Percentiles rank a stretch among this genome's conserved stretches.
Conservation (phyloP, 2,888 invertebrate genomes). For the Drosophila limbata region DNA sequence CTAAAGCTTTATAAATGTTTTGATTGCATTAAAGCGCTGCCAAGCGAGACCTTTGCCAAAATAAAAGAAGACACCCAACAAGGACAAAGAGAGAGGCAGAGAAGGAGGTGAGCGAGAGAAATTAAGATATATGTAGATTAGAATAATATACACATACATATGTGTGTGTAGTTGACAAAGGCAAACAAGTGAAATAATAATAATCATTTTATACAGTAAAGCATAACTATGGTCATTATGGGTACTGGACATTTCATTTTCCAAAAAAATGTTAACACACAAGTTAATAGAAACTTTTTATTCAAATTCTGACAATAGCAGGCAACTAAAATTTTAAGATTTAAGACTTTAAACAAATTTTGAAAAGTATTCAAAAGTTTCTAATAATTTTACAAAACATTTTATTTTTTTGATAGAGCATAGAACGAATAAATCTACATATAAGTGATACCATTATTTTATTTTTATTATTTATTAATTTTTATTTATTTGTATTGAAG, state of each 20-base stretch:
- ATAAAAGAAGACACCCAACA: slow-evolving; percentile 2
- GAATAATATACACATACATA: slow-evolving; percentile 4
- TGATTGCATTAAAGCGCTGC: slow-evolving; percentile 79
- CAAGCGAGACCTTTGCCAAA: slow-evolving; percentile 60
- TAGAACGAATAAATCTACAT: no score
- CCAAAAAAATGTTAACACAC: neutral
- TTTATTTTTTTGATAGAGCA: no score
- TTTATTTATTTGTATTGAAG: no score
- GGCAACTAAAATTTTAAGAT: no score
- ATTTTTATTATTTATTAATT: no score
- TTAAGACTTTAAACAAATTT: no score
- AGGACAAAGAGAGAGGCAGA: neutral
- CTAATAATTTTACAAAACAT: no score
- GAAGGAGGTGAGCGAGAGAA: neutral
- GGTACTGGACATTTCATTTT: neutral
- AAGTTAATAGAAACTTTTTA: neutral
- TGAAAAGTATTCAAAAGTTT: no score
- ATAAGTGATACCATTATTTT: no score
- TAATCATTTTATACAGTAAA: neutral
- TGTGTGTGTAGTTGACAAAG: slow-evolving; percentile 15
- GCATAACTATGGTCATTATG: neutral
- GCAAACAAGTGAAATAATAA: slow-evolving; percentile 26
- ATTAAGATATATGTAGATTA: slow-evolving; percentile 8
- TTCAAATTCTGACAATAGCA: neutral
- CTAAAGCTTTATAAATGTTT: slow-evolving; percentile 78